Evolutionary conservation across 2,113 vertebrate genomes (phyloP).

Genomic region (Rhagologus leucostigma): DNA sequence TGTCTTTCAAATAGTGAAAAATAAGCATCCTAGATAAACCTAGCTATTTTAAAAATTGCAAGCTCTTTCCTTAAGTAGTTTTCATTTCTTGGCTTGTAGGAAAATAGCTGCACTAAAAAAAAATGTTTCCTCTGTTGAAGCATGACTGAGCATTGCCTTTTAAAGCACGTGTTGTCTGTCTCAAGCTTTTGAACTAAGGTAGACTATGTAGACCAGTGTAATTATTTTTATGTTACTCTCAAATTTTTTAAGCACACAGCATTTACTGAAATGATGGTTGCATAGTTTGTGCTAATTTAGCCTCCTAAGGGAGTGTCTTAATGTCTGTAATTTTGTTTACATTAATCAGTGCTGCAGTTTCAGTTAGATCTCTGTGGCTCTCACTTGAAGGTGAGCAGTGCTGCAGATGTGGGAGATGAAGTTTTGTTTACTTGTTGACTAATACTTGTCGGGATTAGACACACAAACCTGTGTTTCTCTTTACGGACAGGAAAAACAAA

Average conservation of each 20-base stretch:
- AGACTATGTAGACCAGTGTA: neutral
- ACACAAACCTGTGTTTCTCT: neutral
- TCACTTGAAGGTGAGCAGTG: neutral
- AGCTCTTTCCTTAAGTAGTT: neutral
- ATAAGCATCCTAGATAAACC: neutral
- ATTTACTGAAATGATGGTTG: constrained; percentile 1
- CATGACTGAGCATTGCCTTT: neutral
- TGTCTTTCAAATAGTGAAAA: neutral
- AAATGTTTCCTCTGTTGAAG: neutral
- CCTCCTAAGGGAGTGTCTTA: neutral
- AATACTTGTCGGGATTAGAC: neutral
- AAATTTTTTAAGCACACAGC: neutral
- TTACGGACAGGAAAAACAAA: neutral
- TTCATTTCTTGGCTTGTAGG: neutral
- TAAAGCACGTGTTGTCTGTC: neutral
- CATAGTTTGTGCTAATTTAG: neutral
- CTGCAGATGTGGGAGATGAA: neutral
- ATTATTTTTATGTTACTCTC: neutral
- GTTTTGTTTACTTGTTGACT: neutral
- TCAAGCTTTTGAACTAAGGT: neutral
- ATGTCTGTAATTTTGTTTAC: neutral
- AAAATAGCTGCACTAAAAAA: neutral
- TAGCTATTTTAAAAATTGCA: neutral
- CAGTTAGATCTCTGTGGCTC: neutral
- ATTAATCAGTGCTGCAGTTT: neutral